Base-by-base conservation (phyloP, 2,113 vertebrate genomes). In the Hippotragus niger region DNA sequence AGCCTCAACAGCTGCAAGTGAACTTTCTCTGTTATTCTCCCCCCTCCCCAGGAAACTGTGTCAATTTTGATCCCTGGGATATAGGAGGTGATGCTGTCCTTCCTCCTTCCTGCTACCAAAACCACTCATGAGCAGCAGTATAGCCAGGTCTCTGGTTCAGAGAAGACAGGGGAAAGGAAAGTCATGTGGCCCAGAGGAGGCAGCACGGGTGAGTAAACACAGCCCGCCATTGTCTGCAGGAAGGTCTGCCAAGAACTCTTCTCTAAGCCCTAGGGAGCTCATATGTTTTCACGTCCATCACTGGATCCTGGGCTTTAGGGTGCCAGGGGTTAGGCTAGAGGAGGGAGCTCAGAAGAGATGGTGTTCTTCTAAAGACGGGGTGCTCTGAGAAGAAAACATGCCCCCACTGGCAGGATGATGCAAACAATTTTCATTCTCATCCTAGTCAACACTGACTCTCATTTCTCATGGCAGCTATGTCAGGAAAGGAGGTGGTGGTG, bases 321-420 rank as follows among this genome's bases (percentile, higher is more conserved):
- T n/a, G 19, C 86, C 83, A 78, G 71, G 93, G 97, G 88, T 98
- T 71, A 98, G 84, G 94, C 80, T 71, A 86, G 92, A 97, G 91
- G 52, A 96, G 89, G 93, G 50, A 93, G 84, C 86, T 95, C 40
- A 85, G 78, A 78, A 92, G 90, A 94, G 67, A 85, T 5, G 36
- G 76, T 55, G 90, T 83, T 95, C 87, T 94, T 97, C 50, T 80
- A 95, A 81, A 87, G 91, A 97, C 88, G 84, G 83, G 78, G 93
- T 0, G 5, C 62, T 64, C 33, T 52, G 94, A 83, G 87, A 90
- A 91, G 89, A 91, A 91, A 94, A 91, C 55, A 15, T 29, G 40
- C 14, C n/a, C 85, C 5, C 95, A 53, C 47, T 16, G 3, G 78
- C 78, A 81, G 47, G 25, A 96, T 71, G 60, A 71, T 82, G 88